These are phyloP conservation scores for Heliconius aoede DNA, from an alignment of 2,888 invertebrate genomes.

Conservation along the genomic window DNA sequence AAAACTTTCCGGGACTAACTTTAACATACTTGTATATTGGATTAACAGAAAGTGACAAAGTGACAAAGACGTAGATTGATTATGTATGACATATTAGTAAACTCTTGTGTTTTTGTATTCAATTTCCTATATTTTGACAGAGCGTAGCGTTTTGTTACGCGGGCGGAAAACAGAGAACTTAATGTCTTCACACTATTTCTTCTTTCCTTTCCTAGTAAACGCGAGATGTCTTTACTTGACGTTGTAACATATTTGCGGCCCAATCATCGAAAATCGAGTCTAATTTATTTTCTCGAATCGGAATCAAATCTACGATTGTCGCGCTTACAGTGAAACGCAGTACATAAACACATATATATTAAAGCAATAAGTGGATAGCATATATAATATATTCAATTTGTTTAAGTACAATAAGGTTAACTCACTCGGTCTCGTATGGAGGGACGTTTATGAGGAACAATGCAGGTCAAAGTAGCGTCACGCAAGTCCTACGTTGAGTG, in stretches of 20 bases:
- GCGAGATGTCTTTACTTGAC: neutral
- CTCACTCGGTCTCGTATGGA: slow-evolving; percentile 1
- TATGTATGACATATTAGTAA: neutral
- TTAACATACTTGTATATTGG: slow-evolving; percentile 9
- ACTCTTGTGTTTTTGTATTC: neutral
- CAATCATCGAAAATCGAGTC: no score
- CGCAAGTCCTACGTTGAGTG: slow-evolving; percentile 23
- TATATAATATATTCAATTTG: neutral
- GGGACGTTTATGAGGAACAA: slow-evolving; percentile 30
- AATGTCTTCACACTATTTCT: neutral
- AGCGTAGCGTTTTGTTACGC: neutral
- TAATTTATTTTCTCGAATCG: neutral
- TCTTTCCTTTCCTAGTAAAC: neutral
- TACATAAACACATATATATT: neutral
- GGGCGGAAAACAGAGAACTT: fast-evolving
- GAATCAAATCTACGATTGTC: neutral
- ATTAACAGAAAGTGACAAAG: slow-evolving; percentile 7
- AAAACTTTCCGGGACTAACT: slow-evolving; percentile 8
- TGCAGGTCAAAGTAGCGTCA: slow-evolving; percentile 31
- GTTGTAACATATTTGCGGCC: no score
- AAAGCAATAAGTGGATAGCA: neutral
- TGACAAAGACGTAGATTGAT: slow-evolving; percentile 11
- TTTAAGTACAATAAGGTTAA: slow-evolving; percentile 2
- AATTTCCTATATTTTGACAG: neutral
- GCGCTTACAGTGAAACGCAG: neutral